Evolutionary conservation across 30 jellyfish, hydroid and myxozoan species (phyloP).

Genomic region (Aurelia aurita complex sp. Pacific): DNA sequence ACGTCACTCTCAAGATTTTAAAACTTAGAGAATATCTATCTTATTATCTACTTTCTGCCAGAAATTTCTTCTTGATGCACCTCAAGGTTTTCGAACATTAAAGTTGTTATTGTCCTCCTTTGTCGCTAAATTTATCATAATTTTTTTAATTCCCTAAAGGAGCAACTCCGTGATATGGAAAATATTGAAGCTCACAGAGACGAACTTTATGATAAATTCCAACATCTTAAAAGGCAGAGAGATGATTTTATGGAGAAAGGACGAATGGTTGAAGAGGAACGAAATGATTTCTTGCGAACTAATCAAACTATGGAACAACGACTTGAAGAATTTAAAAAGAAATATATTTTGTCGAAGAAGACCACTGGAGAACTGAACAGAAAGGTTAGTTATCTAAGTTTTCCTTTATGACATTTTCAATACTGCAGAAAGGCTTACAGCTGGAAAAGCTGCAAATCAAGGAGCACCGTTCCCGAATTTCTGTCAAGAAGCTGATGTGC

Average conservation of each 20-base stretch:
- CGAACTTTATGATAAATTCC: constrained; percentile 80
- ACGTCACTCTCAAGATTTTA: no score
- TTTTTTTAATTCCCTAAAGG: not conserved
- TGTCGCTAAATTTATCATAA: not conserved
- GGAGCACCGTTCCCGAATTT: no score
- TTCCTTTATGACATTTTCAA: not conserved
- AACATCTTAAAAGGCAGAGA: constrained; percentile 72
- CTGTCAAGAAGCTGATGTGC: no score
- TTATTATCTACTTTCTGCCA: no score
- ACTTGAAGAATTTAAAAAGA: constrained; percentile 75
- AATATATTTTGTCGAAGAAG: constrained; percentile 48
- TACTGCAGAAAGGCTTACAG: no score
- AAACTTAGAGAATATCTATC: no score
- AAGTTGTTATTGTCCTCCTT: no score
- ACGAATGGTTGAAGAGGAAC: constrained; percentile 88
- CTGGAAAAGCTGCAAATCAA: no score
- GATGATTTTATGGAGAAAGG: constrained; percentile 94
- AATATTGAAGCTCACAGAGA: constrained; percentile 95
- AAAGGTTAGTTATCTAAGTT: constrained; percentile 46
- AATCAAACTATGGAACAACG: constrained; percentile 92
- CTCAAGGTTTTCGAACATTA: no score
- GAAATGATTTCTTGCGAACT: constrained; percentile 86
- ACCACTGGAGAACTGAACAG: constrained; percentile 73
- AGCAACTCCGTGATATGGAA: constrained; percentile 95
- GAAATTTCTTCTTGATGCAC: no score